Evolutionary conservation across 2,888 invertebrate species (phyloP).

Genomic region (Disparrhopalites patrizii): DNA sequence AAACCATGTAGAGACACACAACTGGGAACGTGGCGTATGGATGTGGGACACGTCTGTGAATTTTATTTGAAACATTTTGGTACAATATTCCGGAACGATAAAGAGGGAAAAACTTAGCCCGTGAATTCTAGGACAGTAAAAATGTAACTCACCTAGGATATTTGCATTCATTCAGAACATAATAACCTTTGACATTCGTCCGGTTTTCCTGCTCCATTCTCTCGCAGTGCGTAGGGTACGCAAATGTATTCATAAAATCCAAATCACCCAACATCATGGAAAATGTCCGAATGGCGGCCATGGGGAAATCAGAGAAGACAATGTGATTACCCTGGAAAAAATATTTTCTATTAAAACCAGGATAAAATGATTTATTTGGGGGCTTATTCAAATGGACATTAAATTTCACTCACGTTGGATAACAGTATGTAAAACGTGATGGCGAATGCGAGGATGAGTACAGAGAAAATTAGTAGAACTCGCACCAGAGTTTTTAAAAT

Average conservation of each 20-base stretch:
- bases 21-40: slow-evolving; percentile 12
- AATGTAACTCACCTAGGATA: not conserved
- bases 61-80: not conserved
- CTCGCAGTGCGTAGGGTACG: slow-evolving; percentile 59
- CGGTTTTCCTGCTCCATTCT: not conserved
- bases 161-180: not conserved
- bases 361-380: not conserved
- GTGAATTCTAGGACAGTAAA: too few species aligned
- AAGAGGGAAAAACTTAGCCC: too few species aligned
- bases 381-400: not conserved
- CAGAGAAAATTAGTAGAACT: slow-evolving; percentile 81
- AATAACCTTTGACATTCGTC: not conserved
- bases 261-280: slow-evolving; percentile 74
- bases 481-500: slow-evolving; percentile 78
- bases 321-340: slow-evolving; percentile 65
- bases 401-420: slow-evolving; percentile 64
- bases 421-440: slow-evolving; percentile 78
- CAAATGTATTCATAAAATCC: slow-evolving; percentile 83
- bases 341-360: not conserved
- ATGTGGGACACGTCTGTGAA: slow-evolving; percentile 8
- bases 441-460: slow-evolving; percentile 85
- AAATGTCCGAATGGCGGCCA: slow-evolving; percentile 75
- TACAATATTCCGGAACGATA: too few species aligned
- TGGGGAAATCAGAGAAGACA: slow-evolving; percentile 70
- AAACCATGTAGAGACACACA: slow-evolving; percentile 17